Evolutionary conservation across 1,140 invertebrate genomes (phyloP).

Genomic region (Choristoneura fumiferana): DNA sequence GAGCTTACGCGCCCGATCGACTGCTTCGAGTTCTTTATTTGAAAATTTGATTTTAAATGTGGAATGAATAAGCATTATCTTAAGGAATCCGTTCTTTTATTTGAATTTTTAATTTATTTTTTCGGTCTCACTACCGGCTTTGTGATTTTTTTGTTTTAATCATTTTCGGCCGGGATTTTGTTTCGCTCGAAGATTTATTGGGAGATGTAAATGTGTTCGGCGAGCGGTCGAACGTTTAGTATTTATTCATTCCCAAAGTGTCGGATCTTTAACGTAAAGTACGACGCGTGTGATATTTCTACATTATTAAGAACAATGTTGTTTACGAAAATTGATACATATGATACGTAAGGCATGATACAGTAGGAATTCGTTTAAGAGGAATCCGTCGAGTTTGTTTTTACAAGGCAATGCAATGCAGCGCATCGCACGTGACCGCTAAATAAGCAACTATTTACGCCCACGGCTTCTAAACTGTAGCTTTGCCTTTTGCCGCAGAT

Average conservation of each 20-base stretch:
- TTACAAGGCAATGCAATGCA: constrained; percentile 42
- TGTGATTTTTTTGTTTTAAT: constrained; percentile 55
- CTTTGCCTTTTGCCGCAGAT: too few relatives aligned
- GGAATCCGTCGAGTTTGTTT: constrained; percentile 61
- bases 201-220: constrained; percentile 53
- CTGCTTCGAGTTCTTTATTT: constrained; percentile 73
- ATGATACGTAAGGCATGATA: constrained; percentile 32
- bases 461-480: constrained; percentile 24
- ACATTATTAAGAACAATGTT: constrained; percentile 19
- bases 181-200: constrained; percentile 51
- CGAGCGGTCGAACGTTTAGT: constrained; percentile 22
- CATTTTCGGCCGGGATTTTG: constrained; percentile 44
- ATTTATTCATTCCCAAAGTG: constrained; percentile 32
- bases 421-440: constrained; percentile 15
- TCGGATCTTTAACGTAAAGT: constrained; percentile 27
- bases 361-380: constrained; percentile 39
- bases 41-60: constrained; percentile 78
- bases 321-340: constrained; percentile 45
- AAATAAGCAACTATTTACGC: neutral
- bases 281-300: constrained; percentile 19
- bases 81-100: constrained; percentile 74
- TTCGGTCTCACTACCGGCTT: constrained; percentile 62
- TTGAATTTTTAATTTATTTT: constrained; percentile 76
- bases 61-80: constrained; percentile 78
- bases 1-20: constrained; percentile 56